These are phyloP conservation scores for Prenolepis imparis DNA, from an alignment of 2,888 invertebrate species.

Conservation along the genomic window DNA sequence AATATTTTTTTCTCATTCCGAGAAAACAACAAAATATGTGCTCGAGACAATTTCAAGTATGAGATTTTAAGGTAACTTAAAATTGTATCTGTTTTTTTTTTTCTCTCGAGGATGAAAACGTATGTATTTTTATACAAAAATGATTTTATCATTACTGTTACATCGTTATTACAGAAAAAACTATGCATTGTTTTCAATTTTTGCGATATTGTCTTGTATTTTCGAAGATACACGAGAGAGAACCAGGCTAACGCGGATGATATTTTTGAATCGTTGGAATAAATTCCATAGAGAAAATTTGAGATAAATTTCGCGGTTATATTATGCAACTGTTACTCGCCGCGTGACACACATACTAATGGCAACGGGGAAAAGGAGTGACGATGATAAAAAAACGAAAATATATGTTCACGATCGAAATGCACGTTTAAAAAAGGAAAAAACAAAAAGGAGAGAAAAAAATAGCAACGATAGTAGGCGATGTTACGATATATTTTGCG, in stretches of 20 bases:
- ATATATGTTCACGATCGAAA: conserved; percentile 30
- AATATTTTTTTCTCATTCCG: neutral
- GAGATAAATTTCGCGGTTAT: conserved; percentile 36
- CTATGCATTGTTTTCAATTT: neutral
- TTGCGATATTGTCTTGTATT: neutral
- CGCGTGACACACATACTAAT: conserved; percentile 39
- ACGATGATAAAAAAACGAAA: neutral
- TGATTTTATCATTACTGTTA: neutral
- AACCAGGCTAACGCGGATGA: neutral
- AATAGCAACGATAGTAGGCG: neutral
- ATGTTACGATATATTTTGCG: conserved; percentile 7
- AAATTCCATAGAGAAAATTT: conserved; percentile 13
- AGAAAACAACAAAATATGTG: too few species aligned
- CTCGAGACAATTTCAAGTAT: neutral
- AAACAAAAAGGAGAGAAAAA: neutral
- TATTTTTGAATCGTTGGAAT: conserved; percentile 19
- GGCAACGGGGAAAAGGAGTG: neutral
- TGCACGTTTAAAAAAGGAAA: neutral
- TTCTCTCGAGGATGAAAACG: neutral
- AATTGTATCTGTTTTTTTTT: neutral
- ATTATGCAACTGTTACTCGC: conserved; percentile 10
- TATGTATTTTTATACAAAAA: neutral
- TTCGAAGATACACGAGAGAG: neutral
- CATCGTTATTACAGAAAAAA: neutral
- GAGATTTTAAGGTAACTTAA: neutral